Conservation (phyloP, 2,113 vertebrate genomes). For the Sakesphorus luctuosus region DNA sequence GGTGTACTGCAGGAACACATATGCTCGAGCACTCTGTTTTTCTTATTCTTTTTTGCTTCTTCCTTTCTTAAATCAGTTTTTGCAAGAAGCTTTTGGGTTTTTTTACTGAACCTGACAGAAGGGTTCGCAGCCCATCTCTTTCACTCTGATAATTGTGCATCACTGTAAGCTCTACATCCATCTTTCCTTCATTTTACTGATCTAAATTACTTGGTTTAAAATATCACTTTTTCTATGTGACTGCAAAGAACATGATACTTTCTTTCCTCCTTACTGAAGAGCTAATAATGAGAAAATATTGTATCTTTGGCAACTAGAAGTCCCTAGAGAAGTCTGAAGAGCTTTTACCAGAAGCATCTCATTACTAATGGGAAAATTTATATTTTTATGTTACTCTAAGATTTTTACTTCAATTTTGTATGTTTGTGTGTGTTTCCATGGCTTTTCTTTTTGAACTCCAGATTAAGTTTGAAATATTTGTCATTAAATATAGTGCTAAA, state of each 20-base stretch:
- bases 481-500: background rate
- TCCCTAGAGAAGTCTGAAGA: conserved; percentile 71
- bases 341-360: conserved; percentile 63
- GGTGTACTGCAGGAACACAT: background rate
- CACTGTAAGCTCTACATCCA: background rate
- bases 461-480: conserved; percentile 22
- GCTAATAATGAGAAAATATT: conserved; percentile 79
- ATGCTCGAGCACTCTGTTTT: background rate
- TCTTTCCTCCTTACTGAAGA: conserved; percentile 58
- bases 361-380: conserved; percentile 65
- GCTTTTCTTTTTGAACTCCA: conserved; percentile 29
- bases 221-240: conserved; percentile 47
- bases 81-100: background rate
- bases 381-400: conserved; percentile 60
- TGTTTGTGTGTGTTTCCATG: background rate
- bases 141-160: conserved; percentile 39
- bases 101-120: conserved; percentile 10
- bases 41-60: background rate
- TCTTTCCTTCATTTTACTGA: conserved; percentile 40
- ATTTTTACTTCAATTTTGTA: conserved; percentile 11
- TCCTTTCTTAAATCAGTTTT: conserved; percentile 45
- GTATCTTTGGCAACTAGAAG: conserved; percentile 70
- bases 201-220: conserved; percentile 65
- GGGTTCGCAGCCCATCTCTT: conserved; percentile 42
- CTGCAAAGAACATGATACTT: conserved; percentile 33